phyloP scores from a whole-genome alignment of 2,888 invertebrate species.

The Gibbula magus region DNA sequence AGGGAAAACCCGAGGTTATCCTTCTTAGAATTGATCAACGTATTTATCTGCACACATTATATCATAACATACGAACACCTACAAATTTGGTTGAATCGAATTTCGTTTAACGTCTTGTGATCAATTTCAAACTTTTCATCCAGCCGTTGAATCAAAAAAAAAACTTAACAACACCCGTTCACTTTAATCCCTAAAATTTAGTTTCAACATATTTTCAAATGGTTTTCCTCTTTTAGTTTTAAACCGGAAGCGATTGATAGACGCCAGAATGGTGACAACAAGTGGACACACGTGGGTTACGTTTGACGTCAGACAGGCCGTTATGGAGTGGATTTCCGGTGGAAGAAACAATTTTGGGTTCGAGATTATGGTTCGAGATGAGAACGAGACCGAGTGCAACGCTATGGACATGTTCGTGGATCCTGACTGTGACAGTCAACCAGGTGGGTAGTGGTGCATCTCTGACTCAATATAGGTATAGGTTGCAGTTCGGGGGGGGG shows the following conservation, averaged over 20 bases:
- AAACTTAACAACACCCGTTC: too few relatives aligned
- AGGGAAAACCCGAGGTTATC: too few relatives aligned
- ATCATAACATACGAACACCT: too few relatives aligned
- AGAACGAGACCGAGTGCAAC: conserved; percentile 13
- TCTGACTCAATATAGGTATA: neutral
- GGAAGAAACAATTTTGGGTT: conserved; percentile 12
- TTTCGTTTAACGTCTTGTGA: too few relatives aligned
- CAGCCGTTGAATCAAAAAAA: too few relatives aligned
- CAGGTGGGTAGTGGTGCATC: neutral
- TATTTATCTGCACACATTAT: too few relatives aligned
- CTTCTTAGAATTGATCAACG: too few relatives aligned
- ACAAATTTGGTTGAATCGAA: too few relatives aligned
- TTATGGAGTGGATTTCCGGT: conserved; percentile 14
- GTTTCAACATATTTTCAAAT: too few relatives aligned
- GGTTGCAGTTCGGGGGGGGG: too few relatives aligned
- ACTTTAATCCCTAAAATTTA: too few relatives aligned
- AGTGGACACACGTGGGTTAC: neutral
- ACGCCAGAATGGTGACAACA: conserved; percentile 20
- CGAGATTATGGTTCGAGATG: conserved; percentile 17
- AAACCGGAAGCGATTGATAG: conserved; percentile 22
- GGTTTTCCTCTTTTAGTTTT: conserved; percentile 5
- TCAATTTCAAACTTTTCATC: too few relatives aligned
- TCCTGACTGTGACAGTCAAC: conserved; percentile 10
- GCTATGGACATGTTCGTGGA: neutral
- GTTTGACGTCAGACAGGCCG: conserved; percentile 13